These are phyloP conservation scores for Aptenodytes forsteri DNA, from an alignment of 2,113 vertebrate genomes.

Conservation along the genomic window DNA sequence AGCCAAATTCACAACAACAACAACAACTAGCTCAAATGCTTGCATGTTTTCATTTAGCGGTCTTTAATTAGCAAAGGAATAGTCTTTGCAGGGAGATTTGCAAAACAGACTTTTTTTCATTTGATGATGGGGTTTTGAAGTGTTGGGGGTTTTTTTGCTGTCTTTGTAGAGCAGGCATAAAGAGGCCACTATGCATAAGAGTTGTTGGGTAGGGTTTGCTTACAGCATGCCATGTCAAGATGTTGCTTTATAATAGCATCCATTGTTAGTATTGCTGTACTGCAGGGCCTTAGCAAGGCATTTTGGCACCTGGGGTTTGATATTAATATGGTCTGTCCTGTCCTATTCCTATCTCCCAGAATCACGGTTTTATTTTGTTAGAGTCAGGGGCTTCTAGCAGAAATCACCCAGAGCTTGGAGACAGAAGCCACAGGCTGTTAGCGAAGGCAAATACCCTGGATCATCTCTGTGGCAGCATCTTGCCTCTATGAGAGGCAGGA, in stretches of 20 bases:
- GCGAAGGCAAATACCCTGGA: not conserved
- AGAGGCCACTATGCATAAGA: not conserved
- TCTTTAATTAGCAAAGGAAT: slow-evolving; percentile 64
- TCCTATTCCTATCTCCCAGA: not conserved
- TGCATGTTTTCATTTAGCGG: slow-evolving; percentile 35
- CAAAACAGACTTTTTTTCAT: slow-evolving; percentile 15
- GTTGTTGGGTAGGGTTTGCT: not conserved
- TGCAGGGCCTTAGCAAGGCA: not conserved
- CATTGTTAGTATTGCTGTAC: not conserved
- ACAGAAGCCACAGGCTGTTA: not conserved
- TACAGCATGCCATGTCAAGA: not conserved
- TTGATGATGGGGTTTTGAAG: slow-evolving; percentile 35
- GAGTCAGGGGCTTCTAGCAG: not conserved
- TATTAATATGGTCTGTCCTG: not conserved
- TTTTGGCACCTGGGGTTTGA: not conserved
- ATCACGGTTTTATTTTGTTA: not conserved
- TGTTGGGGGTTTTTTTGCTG: not conserved
- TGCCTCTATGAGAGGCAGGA: not conserved
- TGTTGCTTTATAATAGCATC: not conserved
- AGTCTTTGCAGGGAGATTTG: slow-evolving; percentile 49
- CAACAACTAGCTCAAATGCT: slow-evolving; percentile 23
- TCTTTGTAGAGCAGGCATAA: not conserved
- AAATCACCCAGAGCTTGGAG: not conserved
- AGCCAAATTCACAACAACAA: slow-evolving; percentile 30
- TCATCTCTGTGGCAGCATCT: not conserved